phyloP scores from a whole-genome alignment of 2,888 invertebrate genomes.

The Dioctria linearis region DNA sequence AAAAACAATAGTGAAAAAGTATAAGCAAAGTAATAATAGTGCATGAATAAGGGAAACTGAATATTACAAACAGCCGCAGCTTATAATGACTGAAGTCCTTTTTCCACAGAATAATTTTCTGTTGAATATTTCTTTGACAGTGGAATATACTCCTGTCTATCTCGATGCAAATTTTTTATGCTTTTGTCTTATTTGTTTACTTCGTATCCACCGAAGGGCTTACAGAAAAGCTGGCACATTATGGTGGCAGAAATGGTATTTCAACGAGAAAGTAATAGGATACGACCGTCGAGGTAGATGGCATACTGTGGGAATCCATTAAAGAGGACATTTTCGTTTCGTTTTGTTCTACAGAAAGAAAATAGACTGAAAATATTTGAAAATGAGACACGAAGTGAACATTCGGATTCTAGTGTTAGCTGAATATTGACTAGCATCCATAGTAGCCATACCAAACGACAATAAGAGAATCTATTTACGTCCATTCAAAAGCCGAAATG shows the following conservation, averaged over 20 bases:
- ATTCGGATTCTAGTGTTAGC: slow-evolving; percentile 21
- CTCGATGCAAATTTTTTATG: slow-evolving; percentile 3
- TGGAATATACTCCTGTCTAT: background rate
- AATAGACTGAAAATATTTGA: slow-evolving; percentile 6
- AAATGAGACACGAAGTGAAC: slow-evolving; percentile 2
- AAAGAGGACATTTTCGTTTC: slow-evolving; percentile 15
- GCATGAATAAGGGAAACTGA: background rate
- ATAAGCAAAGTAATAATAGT: background rate
- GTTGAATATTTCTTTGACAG: slow-evolving; percentile 10
- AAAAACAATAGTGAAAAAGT: background rate
- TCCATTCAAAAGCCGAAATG: background rate
- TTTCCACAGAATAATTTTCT: background rate
- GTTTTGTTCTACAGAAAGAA: background rate
- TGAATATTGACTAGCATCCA: slow-evolving; percentile 9
- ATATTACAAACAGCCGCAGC: background rate
- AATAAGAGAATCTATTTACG: background rate
- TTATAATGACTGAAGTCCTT: background rate
- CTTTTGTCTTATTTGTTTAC: background rate
- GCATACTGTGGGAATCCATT: background rate
- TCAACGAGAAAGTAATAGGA: slow-evolving; percentile 33
- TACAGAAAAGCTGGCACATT: slow-evolving; percentile 2
- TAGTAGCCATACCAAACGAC: background rate
- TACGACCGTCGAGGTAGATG: background rate
- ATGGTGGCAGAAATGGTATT: slow-evolving; percentile 6
- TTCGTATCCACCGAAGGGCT: background rate